Percentiles rank a stretch among this genome's conserved stretches.
Conservation (phyloP, 1,140 invertebrate genomes). For the Glossosoma conforme region DNA sequence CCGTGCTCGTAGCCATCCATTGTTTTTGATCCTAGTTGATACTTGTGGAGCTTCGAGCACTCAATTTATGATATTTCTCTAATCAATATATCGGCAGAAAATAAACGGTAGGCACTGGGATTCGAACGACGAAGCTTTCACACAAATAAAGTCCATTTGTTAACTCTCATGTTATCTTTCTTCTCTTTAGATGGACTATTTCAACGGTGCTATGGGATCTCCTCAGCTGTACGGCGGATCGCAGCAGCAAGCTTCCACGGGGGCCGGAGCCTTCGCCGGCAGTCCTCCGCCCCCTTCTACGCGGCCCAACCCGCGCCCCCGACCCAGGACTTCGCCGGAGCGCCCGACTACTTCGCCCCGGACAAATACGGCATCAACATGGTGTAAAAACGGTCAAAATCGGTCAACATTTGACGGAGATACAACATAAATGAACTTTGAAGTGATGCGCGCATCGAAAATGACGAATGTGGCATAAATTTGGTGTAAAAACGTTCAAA, state of each 20-base stretch:
- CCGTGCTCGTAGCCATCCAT: too few species aligned
- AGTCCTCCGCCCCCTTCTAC: slow-evolving; percentile 38
- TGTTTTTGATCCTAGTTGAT: too few species aligned
- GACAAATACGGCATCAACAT: slow-evolving; percentile 52
- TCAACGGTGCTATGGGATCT: slow-evolving; percentile 47
- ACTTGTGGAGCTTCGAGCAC: too few species aligned
- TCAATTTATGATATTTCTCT: too few species aligned
- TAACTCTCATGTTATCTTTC: background rate
- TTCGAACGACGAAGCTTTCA: too few species aligned
- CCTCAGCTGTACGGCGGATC: slow-evolving; percentile 40
- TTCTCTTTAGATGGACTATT: slow-evolving; percentile 57
- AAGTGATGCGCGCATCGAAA: too few species aligned
- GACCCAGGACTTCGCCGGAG: slow-evolving; percentile 2
- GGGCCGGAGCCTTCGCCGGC: slow-evolving; percentile 36
- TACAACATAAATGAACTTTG: too few species aligned
- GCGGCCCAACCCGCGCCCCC: background rate
- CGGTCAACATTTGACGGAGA: background rate
- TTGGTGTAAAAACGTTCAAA: background rate
- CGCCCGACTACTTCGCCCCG: slow-evolving; percentile 34
- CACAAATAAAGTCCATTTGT: too few species aligned
- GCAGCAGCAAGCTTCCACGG: slow-evolving; percentile 33
- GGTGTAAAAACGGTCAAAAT: slow-evolving; percentile 36
- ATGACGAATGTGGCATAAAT: too few species aligned
- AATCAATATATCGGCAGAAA: too few species aligned
- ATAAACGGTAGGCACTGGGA: too few species aligned